Percentiles rank a stretch among this genome's conserved stretches.
Conservation (phyloP, 2,888 invertebrate species). For the Melanophora roralis region DNA sequence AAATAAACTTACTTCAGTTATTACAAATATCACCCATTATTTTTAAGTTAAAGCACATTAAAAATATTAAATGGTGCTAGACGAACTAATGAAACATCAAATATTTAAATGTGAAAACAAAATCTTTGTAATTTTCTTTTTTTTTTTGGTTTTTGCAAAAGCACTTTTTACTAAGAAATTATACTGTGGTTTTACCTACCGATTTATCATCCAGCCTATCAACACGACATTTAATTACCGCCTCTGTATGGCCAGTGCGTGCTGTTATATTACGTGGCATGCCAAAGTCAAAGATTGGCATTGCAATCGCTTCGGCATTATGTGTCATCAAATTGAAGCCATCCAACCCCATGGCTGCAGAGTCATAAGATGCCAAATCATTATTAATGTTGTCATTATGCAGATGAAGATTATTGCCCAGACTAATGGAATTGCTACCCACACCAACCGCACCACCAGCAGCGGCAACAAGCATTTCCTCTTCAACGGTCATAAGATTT, state of each 20-base stretch:
- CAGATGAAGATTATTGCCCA: slow-evolving; percentile 62
- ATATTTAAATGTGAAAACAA: too few relatives aligned
- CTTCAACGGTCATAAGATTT: slow-evolving; percentile 41
- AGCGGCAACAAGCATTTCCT: slow-evolving; percentile 46
- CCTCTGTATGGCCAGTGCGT: slow-evolving; percentile 88
- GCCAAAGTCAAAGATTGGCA: slow-evolving; percentile 87
- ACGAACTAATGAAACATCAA: too few relatives aligned
- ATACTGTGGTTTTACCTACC: slow-evolving; percentile 77
- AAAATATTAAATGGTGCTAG: too few relatives aligned
- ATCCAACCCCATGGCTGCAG: slow-evolving; percentile 10
- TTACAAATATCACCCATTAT: too few relatives aligned
- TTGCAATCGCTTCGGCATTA: slow-evolving; percentile 23
- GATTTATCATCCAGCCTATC: slow-evolving; percentile 92
- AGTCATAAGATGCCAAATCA: slow-evolving; percentile 23
- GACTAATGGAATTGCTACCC: slow-evolving; percentile 47
- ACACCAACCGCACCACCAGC: slow-evolving; percentile 54
- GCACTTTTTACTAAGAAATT: neutral
- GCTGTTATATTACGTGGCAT: slow-evolving; percentile 91
- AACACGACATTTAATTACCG: slow-evolving; percentile 91
- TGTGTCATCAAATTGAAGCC: slow-evolving; percentile 24
- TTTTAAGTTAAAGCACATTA: too few relatives aligned
- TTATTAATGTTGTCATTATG: neutral
- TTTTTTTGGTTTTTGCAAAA: neutral
- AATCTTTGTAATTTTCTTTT: too few relatives aligned
- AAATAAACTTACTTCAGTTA: too few relatives aligned